Conservation (phyloP, 2,113 vertebrate species). For the Barbus barbus region DNA sequence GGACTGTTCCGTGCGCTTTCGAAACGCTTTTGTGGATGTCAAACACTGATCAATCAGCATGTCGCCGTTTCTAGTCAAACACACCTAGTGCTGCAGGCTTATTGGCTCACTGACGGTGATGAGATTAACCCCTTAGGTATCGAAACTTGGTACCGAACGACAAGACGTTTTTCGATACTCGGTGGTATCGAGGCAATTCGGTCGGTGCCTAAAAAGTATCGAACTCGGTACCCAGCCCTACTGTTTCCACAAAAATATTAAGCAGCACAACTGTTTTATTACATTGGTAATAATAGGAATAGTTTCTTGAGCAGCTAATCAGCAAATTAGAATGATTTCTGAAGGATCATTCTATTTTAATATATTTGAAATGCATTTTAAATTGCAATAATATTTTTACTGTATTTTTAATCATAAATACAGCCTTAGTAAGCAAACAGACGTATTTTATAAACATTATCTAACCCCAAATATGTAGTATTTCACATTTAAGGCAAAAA, state of each 20-base stretch:
- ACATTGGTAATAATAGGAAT: background rate
- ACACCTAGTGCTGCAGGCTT: too few relatives aligned
- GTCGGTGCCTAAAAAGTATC: too few relatives aligned
- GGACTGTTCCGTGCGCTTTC: too few relatives aligned
- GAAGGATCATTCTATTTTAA: background rate
- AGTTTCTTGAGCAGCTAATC: background rate
- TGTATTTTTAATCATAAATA: background rate
- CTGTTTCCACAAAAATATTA: background rate
- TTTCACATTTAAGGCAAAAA: background rate
- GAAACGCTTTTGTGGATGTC: too few relatives aligned
- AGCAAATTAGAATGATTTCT: background rate
- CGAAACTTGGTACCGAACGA: too few relatives aligned
- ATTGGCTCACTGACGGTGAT: too few relatives aligned
- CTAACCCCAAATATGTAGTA: background rate
- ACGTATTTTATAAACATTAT: background rate
- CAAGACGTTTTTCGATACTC: too few relatives aligned
- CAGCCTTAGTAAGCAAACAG: background rate
- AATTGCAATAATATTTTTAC: background rate
- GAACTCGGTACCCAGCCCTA: too few relatives aligned
- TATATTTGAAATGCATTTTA: background rate
- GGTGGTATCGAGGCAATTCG: too few relatives aligned
- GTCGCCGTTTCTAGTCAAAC: too few relatives aligned
- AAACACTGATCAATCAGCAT: too few relatives aligned
- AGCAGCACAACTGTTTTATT: background rate
- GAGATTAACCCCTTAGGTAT: too few relatives aligned